phyloP scores from a whole-genome alignment of 2,888 invertebrate species.

The Boloria selene region DNA sequence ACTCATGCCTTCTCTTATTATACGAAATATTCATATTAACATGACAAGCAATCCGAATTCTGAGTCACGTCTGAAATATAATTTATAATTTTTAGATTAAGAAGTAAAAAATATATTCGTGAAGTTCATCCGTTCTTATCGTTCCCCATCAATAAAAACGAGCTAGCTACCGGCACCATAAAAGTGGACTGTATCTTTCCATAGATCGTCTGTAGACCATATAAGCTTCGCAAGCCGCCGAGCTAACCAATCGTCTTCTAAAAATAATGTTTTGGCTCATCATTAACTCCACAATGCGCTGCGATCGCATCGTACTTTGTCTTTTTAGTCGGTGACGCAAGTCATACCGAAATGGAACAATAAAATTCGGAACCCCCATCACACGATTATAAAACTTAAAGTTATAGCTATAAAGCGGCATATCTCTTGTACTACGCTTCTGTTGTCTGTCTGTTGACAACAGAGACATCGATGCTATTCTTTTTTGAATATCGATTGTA shows the following conservation, averaged over 20 bases:
- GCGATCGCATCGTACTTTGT: constrained; percentile 75
- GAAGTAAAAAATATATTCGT: constrained; percentile 18
- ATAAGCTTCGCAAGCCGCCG: constrained; percentile 54
- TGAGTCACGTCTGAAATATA: neutral
- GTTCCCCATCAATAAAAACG: constrained; percentile 19
- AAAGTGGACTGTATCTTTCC: constrained; percentile 62
- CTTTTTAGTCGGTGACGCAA: constrained; percentile 81
- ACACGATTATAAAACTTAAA: constrained; percentile 47
- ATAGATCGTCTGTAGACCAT: constrained; percentile 58
- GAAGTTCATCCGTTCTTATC: constrained; percentile 17
- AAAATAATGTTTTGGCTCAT: constrained; percentile 80
- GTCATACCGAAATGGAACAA: constrained; percentile 73
- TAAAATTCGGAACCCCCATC: constrained; percentile 51
- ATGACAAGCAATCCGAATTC: neutral
- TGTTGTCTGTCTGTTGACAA: constrained; percentile 78
- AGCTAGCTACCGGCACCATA: constrained; percentile 67
- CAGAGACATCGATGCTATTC: constrained; percentile 79
- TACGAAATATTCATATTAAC: neutral
- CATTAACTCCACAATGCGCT: constrained; percentile 70
- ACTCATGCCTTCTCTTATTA: neutral
- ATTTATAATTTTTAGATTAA: neutral
- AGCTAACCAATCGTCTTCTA: constrained; percentile 54
- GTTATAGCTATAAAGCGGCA: constrained; percentile 42
- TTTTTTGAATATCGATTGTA: constrained; percentile 82
- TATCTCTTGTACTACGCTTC: constrained; percentile 43